Base-by-base conservation (phyloP, 1,140 invertebrate genomes). In the Drosophila sp. region DNA sequence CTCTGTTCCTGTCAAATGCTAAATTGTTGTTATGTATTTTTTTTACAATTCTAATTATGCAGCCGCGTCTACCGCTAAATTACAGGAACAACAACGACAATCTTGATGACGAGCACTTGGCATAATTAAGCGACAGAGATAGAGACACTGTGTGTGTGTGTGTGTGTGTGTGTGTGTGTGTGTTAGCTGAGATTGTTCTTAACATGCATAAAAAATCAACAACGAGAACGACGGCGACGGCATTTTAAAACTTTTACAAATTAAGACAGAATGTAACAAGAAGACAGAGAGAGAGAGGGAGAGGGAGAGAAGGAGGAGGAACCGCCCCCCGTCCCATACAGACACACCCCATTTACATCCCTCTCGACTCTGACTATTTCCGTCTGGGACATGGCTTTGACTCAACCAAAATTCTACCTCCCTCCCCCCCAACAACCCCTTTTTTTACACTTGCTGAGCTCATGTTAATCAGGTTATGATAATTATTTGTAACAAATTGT, bases 391-490 rank as follows among this genome's bases (percentile, higher is more conserved):
- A 29, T 57, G 44, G 60, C 50, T 29, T 27, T 32, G 57, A 41
- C n/a, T n/a, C 30, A 17, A 17, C 17, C 17, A 17, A 17, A 17
- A 17, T 17, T 27, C 23, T 6, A 47, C 44, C 38, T 41, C n/a
- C 25, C 58, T 25, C 7, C 30, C 5, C 27, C 17, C 38, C 68
- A 38, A 32, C 50, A 38, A 35, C 50, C 41, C 30, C 50, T 33
- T 23, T 41, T 17, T 6, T 38, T 6, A 23, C 66, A 74, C 66
- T 66, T 76, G 60, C 76, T 79, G 70, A 74, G 84, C 80, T 91
- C 90, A 91, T 91, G 90, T 91, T 91, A 91, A 91, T 91, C 90
- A 91, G 86, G 90, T 91, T 91, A 91, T 91, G 90, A 91, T 91
- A 91, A 91, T 91, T 91, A 91, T 91, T 91, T 90, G 90, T 87